phyloP scores from a whole-genome alignment of 1,140 invertebrate species.

The Elysia chlorotica region DNA sequence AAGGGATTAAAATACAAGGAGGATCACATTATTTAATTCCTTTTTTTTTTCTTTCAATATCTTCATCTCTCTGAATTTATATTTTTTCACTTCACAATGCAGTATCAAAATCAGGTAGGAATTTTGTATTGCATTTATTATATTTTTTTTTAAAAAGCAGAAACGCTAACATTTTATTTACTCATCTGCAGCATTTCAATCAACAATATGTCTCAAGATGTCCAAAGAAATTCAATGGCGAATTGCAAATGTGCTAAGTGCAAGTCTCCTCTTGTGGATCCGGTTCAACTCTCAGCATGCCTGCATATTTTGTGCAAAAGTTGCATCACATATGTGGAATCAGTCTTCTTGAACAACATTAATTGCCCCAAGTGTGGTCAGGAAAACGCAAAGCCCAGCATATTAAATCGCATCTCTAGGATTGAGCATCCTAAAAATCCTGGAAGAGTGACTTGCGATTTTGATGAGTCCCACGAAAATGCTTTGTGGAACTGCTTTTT shows the following conservation, averaged over 20 bases:
- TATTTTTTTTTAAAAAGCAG: too few species aligned
- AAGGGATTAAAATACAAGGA: too few species aligned
- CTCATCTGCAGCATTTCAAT: too few species aligned
- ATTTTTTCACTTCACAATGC: too few species aligned
- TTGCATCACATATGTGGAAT: not conserved
- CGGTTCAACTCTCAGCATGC: not conserved
- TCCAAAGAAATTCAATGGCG: too few species aligned
- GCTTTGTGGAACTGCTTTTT: not conserved
- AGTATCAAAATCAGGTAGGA: too few species aligned
- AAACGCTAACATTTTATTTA: too few species aligned
- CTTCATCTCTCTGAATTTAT: too few species aligned
- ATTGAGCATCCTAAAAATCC: not conserved
- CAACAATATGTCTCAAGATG: too few species aligned
- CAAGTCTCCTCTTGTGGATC: not conserved
- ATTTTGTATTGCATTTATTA: too few species aligned
- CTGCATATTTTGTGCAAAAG: not conserved
- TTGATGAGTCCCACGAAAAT: not conserved
- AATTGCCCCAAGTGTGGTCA: not conserved
- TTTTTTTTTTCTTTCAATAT: too few species aligned
- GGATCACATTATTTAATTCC: too few species aligned
- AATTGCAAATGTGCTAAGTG: not conserved
- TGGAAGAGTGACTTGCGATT: not conserved
- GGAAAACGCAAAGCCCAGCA: not conserved
- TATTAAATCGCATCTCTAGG: not conserved
- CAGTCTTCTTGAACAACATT: not conserved